Evolutionary conservation across 2,888 invertebrate genomes (phyloP), one percentile per base, ranked within the genome.

Genomic region (Melanophora roralis): DNA sequence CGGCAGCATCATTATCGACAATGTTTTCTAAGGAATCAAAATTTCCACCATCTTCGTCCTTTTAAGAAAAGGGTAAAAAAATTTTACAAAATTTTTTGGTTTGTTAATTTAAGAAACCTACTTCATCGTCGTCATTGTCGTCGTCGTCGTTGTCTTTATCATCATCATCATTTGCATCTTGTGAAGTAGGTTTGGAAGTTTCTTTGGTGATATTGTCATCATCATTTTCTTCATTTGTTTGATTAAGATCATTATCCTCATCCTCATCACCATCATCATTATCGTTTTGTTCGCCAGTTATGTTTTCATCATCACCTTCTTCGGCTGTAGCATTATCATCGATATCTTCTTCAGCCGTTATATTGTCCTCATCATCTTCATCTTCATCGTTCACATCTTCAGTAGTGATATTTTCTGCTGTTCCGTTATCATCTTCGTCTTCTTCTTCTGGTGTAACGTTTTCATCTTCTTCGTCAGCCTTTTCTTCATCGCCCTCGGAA

Each of bases 61-160:
- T 36, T 27, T 45, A 38, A 55, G n/a, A 16, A 60, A 47, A 51
- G n/a, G 36, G 5, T 6, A 57, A 51, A 32, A 9, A 6, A 34
- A 38, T 32, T 40, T 21, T 34, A 8, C 16, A 36, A 5, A 6
- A 16, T 3, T 11, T 3, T 9, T 19, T 16, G 27, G 11, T 36
- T 43, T 9, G 2, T 0, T 5, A 16, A 7, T n/a, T 45, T 21
- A 43, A 9, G 23, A 16, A 45, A 71, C 65, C 53, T 86, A 92
- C 92, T 90, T 92, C 92, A 85, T 86, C 85, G 62, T 87, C 85
- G 36, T 86, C 86, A n/a, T n/a, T n/a, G n/a, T n/a, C n/a, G n/a
- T n/a, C n/a, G n/a, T n/a, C n/a, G n/a, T n/a, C n/a, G n/a, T n/a
- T n/a, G n/a, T n/a, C n/a, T n/a, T n/a, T n/a, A n/a, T n/a, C n/a